Base-by-base conservation (phyloP, 2,888 invertebrate species). In the Hemithea aestivaria region DNA sequence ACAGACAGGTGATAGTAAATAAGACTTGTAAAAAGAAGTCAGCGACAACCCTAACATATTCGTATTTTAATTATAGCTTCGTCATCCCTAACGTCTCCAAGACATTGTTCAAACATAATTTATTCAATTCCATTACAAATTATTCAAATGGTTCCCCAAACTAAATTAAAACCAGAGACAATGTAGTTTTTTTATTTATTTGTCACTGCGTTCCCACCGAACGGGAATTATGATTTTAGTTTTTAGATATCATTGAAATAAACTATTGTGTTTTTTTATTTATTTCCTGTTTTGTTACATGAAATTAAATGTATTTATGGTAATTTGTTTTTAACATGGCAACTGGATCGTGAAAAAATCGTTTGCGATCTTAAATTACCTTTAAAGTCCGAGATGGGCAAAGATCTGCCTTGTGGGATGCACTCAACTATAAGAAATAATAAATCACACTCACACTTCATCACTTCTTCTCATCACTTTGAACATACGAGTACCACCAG, bases 41-140 rank as follows among this genome's bases (percentile, higher is more conserved):
- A n/a, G 21, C 40, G 62, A 1, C 69, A 79, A 62, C 77, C 80
- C 78, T 77, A 67, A 11, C 27, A 20, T 23, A 29, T 43, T 57
- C 58, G 59, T 63, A 70, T 79, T 84, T 85, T 85, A 85, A 85
- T 85, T 84, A 83, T 67, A 66, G 56, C 71, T 70, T 76, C 72
- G 70, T 70, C 73, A 66, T 76, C 79, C 80, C 79, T 63, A 35
- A 11, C 36, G 56, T 57, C 71, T 73, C 60, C 50, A 82, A 84
- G 84, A 84, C 69, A 81, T 83, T 81, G 81, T 79, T 61, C 68
- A 62, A 40, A 41, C 52, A 66, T 81, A 84, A 83, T 84, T 74
- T 74, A 83, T 85, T 82, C 80, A 79, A 72, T 75, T 74, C 71
- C 69, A 72, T 76, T 71, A 75, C 62, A 76, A 74, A 70, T 70